phyloP scores from a whole-genome alignment of 2,888 invertebrate genomes.

The Junonia oenone region DNA sequence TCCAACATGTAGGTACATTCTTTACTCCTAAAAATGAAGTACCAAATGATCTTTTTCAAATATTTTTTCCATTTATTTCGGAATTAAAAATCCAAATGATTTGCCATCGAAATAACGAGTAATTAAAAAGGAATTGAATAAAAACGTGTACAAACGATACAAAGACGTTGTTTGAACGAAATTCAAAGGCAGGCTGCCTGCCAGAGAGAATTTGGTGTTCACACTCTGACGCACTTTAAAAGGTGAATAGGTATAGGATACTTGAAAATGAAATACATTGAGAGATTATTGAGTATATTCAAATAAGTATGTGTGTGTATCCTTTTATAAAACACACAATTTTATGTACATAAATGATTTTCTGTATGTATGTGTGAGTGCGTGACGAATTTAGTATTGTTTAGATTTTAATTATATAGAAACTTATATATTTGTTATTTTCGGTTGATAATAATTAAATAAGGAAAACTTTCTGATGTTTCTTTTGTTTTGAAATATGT shows the following conservation, averaged over 20 bases:
- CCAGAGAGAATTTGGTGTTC: slow-evolving; percentile 22
- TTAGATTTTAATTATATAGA: too few species aligned
- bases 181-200: slow-evolving; percentile 6
- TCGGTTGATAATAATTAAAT: too few species aligned
- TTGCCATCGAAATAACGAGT: slow-evolving; percentile 4
- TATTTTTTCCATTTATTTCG: too few species aligned
- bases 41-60: too few species aligned
- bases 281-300: background rate
- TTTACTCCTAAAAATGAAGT: too few species aligned
- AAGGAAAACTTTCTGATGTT: too few species aligned
- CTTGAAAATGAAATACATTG: background rate
- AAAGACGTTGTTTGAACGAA: slow-evolving; percentile 10
- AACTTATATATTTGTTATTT: too few species aligned
- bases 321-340: too few species aligned
- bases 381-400: background rate
- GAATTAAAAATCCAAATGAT: slow-evolving; percentile 1
- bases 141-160: slow-evolving; percentile 6
- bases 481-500: too few species aligned
- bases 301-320: background rate
- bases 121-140: slow-evolving; percentile 18
- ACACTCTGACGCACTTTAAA: slow-evolving; percentile 15
- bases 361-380: background rate
- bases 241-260: background rate
- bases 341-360: too few species aligned
- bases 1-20: too few species aligned